Evolutionary conservation across 2,888 invertebrate genomes (phyloP), one percentile per base, ranked within the genome.

Genomic region (Apantesis nais): DNA sequence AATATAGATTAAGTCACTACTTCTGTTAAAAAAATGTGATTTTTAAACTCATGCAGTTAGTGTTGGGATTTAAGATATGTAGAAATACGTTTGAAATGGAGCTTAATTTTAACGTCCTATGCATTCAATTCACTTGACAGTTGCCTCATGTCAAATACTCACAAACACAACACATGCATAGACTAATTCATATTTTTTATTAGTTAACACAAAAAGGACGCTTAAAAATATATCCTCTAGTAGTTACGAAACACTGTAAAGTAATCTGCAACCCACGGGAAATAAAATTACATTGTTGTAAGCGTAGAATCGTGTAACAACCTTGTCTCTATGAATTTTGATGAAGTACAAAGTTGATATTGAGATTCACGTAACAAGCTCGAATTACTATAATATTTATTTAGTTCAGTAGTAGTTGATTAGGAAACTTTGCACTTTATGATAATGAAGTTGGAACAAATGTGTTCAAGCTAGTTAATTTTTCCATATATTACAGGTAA

Each of bases 261-360:
- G 34, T 39, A 61, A 60, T 16, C 52, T 55, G 12, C 25, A 62
- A 66, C 70, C 2, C 0, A n/a, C 39, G 11, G 63, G 12, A 68
- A 68, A 65, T 68, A 37, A 73, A 14, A 71, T 41, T 29, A 44
- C 31, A 48, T 11, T 31, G 39, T 25, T 41, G 37, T 19, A 11
- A 66, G 37, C 64, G 12, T 58, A 76, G 31, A 61, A 62, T 62
- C 44, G 19, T 31, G 58, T 65, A 67, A 68, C 60, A 34, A 72
- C 65, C 62, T 81, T 62, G 14, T 71, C 62, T 31, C 70, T 67
- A 79, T 69, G 37, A 75, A 75, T 73, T 70, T 72, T 72, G 63
- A 74, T 71, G 62, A 72, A 39, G 16, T 61, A 74, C 37, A 61
- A 66, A 68, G 64, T 67, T 37, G 65, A 73, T 63, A 34, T 14